A percentile compares a stretch with the other conserved stretches of the same genome.
phyloP scores from a whole-genome alignment of 2,797 vertebrate species.

The Pipistrellus nathusii region DNA sequence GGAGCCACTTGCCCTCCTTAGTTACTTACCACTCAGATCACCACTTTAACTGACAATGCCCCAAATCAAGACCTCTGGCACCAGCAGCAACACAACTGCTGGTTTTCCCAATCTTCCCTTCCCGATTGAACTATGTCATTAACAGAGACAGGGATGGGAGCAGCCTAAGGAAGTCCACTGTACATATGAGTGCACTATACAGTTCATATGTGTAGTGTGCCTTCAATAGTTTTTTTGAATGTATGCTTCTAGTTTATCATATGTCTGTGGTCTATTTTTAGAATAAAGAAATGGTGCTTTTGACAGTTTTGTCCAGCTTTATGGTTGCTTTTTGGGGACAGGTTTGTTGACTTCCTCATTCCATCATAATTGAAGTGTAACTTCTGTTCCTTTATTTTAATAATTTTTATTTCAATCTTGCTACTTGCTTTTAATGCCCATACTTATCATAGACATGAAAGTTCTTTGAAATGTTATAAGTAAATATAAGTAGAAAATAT shows the following conservation, averaged over 20 bases:
- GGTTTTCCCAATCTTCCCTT: neutral
- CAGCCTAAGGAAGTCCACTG: neutral
- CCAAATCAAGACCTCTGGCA: neutral
- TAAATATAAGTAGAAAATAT: slow-evolving; percentile 30
- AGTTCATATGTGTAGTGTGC: neutral
- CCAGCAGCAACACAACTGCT: neutral
- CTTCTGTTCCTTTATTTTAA: slow-evolving; percentile 50
- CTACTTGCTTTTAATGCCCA: slow-evolving; percentile 46
- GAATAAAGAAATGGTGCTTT: neutral
- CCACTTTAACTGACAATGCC: neutral
- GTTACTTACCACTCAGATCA: neutral
- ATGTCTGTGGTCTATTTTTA: neutral
- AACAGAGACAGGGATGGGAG: neutral
- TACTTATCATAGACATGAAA: slow-evolving; percentile 44
- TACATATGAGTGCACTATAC: neutral
- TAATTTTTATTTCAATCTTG: slow-evolving; percentile 57
- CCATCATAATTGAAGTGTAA: slow-evolving; percentile 15
- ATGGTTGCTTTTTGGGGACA: neutral
- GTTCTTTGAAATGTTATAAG: slow-evolving; percentile 53
- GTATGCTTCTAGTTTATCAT: neutral
- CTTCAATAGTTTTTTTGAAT: slow-evolving; percentile 1
- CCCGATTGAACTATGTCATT: neutral
- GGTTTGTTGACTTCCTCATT: neutral
- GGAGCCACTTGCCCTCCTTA: neutral
- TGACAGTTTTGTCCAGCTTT: slow-evolving; percentile 36